phyloP scores from a whole-genome alignment of 2,797 vertebrate genomes.

The Sebastes goodei region DNA sequence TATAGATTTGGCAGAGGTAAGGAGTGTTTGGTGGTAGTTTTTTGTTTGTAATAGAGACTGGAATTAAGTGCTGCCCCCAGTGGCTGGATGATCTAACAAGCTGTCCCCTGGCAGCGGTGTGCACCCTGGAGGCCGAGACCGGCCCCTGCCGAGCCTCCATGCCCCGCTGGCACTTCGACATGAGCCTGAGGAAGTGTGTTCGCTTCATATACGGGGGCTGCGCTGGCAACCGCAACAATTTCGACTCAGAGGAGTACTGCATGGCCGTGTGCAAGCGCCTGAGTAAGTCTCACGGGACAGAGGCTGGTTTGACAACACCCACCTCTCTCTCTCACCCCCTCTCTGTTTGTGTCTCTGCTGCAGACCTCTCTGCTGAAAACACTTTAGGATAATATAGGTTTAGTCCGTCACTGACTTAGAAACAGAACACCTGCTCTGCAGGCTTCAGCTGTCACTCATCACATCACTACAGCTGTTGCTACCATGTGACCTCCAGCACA shows the following conservation, averaged over 20 bases:
- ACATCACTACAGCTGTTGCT: neutral
- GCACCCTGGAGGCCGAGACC: slow-evolving; percentile 94
- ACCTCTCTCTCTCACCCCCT: neutral
- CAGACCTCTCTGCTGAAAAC: slow-evolving; percentile 23
- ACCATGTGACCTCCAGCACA: neutral
- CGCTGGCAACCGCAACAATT: slow-evolving; percentile 99
- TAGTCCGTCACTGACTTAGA: neutral
- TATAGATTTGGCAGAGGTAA: neutral
- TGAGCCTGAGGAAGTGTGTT: slow-evolving; percentile 91
- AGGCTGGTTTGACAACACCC: slow-evolving; percentile 24
- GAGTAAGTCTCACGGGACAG: slow-evolving; percentile 87
- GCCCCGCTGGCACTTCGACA: slow-evolving; percentile 97
- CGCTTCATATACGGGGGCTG: slow-evolving; percentile 98
- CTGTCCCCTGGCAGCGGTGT: slow-evolving; percentile 92
- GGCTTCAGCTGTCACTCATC: slow-evolving; percentile 23
- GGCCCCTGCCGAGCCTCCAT: slow-evolving; percentile 96
- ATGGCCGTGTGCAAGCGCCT: slow-evolving; percentile 96
- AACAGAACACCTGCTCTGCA: slow-evolving; percentile 6
- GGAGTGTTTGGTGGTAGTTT: neutral
- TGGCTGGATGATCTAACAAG: slow-evolving; percentile 73
- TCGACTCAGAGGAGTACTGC: slow-evolving; percentile 99
- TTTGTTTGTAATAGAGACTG: slow-evolving; percentile 11
- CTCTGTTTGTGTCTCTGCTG: slow-evolving; percentile 38
- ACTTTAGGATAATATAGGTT: neutral
- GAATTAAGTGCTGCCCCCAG: slow-evolving; percentile 52